Percentiles rank a stretch among this genome's conserved stretches.
phyloP scores from a whole-genome alignment of 2,888 invertebrate species.

The Ophion slaviceki region DNA sequence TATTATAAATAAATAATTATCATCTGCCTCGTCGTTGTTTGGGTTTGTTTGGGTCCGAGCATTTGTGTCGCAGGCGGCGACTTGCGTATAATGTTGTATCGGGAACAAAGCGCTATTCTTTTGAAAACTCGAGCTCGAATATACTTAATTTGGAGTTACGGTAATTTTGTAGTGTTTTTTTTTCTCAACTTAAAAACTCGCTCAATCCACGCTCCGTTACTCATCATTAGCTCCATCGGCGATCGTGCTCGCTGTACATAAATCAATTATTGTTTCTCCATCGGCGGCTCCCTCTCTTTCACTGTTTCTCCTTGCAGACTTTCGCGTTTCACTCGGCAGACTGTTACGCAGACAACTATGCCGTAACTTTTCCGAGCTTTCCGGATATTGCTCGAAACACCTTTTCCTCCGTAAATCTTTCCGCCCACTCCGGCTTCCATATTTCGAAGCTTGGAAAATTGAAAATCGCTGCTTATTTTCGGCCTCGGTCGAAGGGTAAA shows the following conservation, averaged over 20 bases:
- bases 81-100: neutral
- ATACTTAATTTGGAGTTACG: too few relatives aligned
- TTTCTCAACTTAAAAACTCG: constrained; percentile 26
- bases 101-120: too few relatives aligned
- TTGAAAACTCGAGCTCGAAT: too few relatives aligned
- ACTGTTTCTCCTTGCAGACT: constrained; percentile 34
- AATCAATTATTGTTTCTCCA: constrained; percentile 59
- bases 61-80: too few relatives aligned
- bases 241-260: constrained; percentile 35
- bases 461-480: constrained; percentile 55
- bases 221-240: constrained; percentile 49
- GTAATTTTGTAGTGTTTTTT: neutral
- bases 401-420: constrained; percentile 29
- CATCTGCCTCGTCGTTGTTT: too few relatives aligned
- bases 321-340: constrained; percentile 44
- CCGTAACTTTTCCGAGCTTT: constrained; percentile 50
- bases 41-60: too few relatives aligned
- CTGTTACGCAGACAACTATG: constrained; percentile 47
- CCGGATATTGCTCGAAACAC: constrained; percentile 42
- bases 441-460: constrained; percentile 42
- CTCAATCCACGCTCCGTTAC: constrained; percentile 55
- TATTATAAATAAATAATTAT: too few relatives aligned
- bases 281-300: constrained; percentile 8
- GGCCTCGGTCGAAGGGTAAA: constrained; percentile 48
- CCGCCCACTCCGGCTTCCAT: constrained; percentile 3